These are phyloP conservation scores for Gallinago jamesoni DNA, from an alignment of 2,113 vertebrate genomes.

Conservation along the genomic window DNA sequence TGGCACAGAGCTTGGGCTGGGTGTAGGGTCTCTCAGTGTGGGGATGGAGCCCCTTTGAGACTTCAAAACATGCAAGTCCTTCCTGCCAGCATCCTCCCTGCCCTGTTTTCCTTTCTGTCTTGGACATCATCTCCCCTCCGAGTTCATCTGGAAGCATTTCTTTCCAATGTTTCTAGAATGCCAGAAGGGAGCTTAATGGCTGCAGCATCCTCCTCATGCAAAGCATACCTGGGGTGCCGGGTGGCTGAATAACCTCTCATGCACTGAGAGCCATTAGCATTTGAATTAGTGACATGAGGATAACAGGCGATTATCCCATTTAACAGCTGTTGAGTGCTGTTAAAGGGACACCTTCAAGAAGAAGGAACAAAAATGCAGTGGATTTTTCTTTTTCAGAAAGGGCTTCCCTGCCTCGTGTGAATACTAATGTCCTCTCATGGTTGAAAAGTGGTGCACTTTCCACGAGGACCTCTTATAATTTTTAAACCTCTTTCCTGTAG, in stretches of 20 bases:
- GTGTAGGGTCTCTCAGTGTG: fast-evolving
- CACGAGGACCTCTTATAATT: not conserved
- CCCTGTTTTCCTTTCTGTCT: not conserved
- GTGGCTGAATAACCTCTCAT: conserved; percentile 41
- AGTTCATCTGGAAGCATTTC: not conserved
- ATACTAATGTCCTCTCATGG: not conserved
- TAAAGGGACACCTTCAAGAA: conserved; percentile 41
- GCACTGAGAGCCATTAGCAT: conserved; percentile 68
- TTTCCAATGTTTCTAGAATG: not conserved
- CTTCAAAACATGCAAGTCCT: not conserved
- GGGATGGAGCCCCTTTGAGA: not conserved
- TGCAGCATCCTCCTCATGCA: not conserved
- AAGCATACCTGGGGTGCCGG: conserved; percentile 17
- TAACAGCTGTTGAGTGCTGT: conserved; percentile 71
- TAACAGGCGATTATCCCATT: conserved; percentile 71
- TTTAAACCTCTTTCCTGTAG: not conserved
- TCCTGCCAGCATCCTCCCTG: not conserved
- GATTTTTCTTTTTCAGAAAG: not conserved
- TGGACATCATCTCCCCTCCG: not conserved
- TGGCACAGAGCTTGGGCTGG: not conserved
- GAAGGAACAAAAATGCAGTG: not conserved
- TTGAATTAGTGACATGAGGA: conserved; percentile 72
- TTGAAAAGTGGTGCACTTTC: not conserved
- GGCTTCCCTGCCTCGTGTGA: not conserved
- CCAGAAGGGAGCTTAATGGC: not conserved